These are phyloP conservation scores for Glaucomys volans DNA, from an alignment of 2,113 vertebrate species.

Conservation along the genomic window DNA sequence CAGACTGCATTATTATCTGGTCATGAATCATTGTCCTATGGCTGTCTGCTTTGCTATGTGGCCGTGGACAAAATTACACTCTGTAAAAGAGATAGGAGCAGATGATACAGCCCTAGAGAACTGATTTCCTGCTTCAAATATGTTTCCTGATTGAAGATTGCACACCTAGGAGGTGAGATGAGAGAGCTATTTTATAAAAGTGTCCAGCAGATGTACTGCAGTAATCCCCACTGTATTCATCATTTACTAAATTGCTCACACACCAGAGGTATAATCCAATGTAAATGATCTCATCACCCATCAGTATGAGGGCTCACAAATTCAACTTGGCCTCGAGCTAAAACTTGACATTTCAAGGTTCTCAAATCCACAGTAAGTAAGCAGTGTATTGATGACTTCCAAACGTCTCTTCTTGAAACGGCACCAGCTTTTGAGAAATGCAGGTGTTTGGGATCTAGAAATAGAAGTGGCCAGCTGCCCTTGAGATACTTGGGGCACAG, in stretches of 20 bases:
- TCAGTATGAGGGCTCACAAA: conserved; percentile 76
- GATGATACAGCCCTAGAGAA: conserved; percentile 73
- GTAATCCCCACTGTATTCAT: conserved; percentile 61
- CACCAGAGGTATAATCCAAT: conserved; percentile 69
- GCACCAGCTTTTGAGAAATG: conserved; percentile 76
- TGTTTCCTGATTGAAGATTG: conserved; percentile 78
- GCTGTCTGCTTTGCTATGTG: conserved; percentile 22
- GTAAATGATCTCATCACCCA: conserved; percentile 75
- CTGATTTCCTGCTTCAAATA: conserved; percentile 78
- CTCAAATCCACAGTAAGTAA: conserved; percentile 72
- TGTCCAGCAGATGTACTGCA: conserved; percentile 70
- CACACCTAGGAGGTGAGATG: conserved; percentile 76
- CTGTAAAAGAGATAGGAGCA: conserved; percentile 65
- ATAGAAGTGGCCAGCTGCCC: conserved; percentile 70
- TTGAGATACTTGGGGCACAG: conserved; percentile 69
- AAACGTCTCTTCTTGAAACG: conserved; percentile 65
- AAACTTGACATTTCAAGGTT: conserved; percentile 82
- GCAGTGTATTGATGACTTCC: conserved; percentile 76
- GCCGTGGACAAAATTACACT: conserved; percentile 68
- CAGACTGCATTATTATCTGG: conserved; percentile 9
- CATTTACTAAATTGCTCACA: conserved; percentile 66
- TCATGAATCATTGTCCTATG: conserved; percentile 23
- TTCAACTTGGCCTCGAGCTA: conserved; percentile 80
- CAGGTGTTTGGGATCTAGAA: conserved; percentile 75
- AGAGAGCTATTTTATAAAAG: conserved; percentile 65